phyloP scores from a whole-genome alignment of 2,888 invertebrate species.

The Seladonia tumulorum region DNA sequence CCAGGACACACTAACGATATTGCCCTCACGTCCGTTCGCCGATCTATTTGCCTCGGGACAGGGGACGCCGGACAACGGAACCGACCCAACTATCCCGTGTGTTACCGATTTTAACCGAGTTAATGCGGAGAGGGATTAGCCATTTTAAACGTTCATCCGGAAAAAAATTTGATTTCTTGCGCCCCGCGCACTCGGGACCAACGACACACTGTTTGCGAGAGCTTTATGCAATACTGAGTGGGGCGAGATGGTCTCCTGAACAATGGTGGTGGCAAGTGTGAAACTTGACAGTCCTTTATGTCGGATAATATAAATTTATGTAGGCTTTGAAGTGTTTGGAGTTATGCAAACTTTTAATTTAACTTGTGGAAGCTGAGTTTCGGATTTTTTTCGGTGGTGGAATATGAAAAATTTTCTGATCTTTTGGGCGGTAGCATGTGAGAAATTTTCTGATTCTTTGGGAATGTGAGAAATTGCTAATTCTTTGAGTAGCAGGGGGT shows the following conservation, averaged over 20 bases:
- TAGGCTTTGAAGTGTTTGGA: not conserved
- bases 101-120: slow-evolving; percentile 49
- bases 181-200: not conserved
- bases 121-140: slow-evolving; percentile 16
- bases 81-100: slow-evolving; percentile 13
- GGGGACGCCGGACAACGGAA: slow-evolving; percentile 41
- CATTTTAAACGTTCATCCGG: not conserved
- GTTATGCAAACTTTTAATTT: too few relatives aligned
- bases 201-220: not conserved
- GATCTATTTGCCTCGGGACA: slow-evolving; percentile 68
- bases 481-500: too few relatives aligned
- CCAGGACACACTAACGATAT: slow-evolving; percentile 68
- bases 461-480: too few relatives aligned
- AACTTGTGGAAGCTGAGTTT: not conserved
- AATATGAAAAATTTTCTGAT: too few relatives aligned
- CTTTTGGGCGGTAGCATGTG: too few relatives aligned
- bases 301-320: too few relatives aligned
- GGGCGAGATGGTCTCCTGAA: too few relatives aligned
- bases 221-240: not conserved
- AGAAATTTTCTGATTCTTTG: too few relatives aligned
- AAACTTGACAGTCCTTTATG: too few relatives aligned
- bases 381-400: too few relatives aligned
- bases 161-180: not conserved
- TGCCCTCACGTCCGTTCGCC: slow-evolving; percentile 65
- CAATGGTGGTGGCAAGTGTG: too few relatives aligned